Base-by-base conservation (phyloP, 2,888 invertebrate species). In the Sminthurides aquaticus region DNA sequence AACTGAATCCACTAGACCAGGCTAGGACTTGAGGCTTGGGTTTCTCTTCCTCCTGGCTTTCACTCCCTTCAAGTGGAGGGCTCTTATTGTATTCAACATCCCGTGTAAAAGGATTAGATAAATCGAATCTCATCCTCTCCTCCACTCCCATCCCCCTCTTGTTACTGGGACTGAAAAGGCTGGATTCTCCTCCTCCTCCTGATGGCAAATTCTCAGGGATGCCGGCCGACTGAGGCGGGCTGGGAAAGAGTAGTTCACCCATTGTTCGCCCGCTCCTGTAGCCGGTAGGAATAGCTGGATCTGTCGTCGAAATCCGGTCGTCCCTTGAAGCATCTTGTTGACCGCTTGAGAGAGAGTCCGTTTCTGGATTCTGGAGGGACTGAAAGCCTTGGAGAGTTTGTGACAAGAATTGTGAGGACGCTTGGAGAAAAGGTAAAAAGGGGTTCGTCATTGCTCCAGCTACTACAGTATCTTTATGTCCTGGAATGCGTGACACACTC, bases 171-270 rank as follows among this genome's bases (percentile, higher is more conserved):
- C n/a, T 26, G 22, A 25, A 27, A 20, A 57, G 11, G 15, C 60
- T 59, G 5, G 62, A 25, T 22, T 15, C 28, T 3, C 34, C 57
- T 26, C 43, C 22, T 43, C 43, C 34, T n/a, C n/a, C n/a, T n/a
- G n/a, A n/a, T n/a, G n/a, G n/a, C n/a, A n/a, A n/a, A n/a, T n/a
- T n/a, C n/a, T n/a, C n/a, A 26, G 55, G 57, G 8, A 57, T 54
- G 3, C 62, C 54, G 18, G 65, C 24, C 3, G 60, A 55, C 18
- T 24, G 25, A 11, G 73, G 69, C n/a, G 70, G 67, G 15, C 70
- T 65, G 2, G 74, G 72, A 55, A 74, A 74, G 2, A 74, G 57
- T 3, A 72, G 62, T 60, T 74, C 74, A 0, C 74, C 74, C 71
- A 74, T 74, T 18, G 70, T 70, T 3, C 71, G 22, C n/a, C 71